Conservation (phyloP, 2,797 vertebrate genomes). For the Adrianichthys oophorus region DNA sequence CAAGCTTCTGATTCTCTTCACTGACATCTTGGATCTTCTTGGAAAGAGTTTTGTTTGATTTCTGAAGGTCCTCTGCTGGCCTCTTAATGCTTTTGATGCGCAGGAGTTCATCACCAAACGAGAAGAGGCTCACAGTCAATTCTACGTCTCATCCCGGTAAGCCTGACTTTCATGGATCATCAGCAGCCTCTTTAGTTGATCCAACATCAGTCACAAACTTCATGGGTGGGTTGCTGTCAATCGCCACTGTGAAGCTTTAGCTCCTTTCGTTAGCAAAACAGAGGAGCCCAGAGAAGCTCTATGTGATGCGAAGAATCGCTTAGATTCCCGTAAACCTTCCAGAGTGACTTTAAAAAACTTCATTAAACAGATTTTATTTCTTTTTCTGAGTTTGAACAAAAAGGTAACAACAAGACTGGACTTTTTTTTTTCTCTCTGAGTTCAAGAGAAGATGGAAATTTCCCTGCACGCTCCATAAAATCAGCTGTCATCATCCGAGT, state of each 20-base stretch:
- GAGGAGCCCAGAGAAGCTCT: slow-evolving; percentile 1
- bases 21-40: neutral
- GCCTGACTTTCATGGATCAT: slow-evolving; percentile 66
- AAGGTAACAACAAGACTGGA: neutral
- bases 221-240: slow-evolving; percentile 64
- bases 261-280: slow-evolving; percentile 37
- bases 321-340: neutral
- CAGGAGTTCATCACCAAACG: slow-evolving; percentile 4
- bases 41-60: neutral
- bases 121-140: slow-evolving; percentile 26
- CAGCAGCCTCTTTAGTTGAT: slow-evolving; percentile 65
- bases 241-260: slow-evolving; percentile 44
- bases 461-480: neutral
- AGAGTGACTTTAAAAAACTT: neutral
- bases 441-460: neutral
- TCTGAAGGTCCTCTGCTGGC: neutral
- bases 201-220: slow-evolving; percentile 63
- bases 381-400: neutral
- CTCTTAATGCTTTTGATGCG: neutral
- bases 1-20: neutral
- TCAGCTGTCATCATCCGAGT: neutral
- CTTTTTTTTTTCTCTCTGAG: neutral
- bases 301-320: neutral
- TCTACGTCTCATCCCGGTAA: slow-evolving; percentile 49
- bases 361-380: no score